Evolutionary conservation across 2,888 invertebrate species (phyloP).

Genomic region (Dascillus cervinus): DNA sequence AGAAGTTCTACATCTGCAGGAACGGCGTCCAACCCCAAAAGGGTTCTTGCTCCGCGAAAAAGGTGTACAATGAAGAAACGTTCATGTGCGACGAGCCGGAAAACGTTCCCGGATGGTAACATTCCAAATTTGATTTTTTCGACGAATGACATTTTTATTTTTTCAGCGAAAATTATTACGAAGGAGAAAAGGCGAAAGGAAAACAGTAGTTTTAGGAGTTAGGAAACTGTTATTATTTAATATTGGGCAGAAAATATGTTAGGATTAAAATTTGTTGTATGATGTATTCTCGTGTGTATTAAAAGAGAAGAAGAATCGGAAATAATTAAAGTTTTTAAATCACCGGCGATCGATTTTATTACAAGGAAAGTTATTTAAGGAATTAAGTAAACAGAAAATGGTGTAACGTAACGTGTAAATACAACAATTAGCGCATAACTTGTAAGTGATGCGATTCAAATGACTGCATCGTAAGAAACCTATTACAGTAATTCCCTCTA

Average conservation of each 20-base stretch:
- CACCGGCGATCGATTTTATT: background rate
- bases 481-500: too few relatives aligned
- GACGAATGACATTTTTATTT: constrained; percentile 8
- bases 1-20: constrained; percentile 75
- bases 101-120: constrained; percentile 71
- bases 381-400: too few relatives aligned
- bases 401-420: too few relatives aligned
- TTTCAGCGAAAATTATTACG: constrained; percentile 35
- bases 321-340: background rate
- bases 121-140: constrained; percentile 7
- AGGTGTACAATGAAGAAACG: constrained; percentile 70
- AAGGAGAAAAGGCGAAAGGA: constrained; percentile 22
- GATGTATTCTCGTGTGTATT: too few relatives aligned
- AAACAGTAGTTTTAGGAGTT: too few relatives aligned
- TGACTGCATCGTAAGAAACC: too few relatives aligned
- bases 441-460: too few relatives aligned
- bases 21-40: constrained; percentile 69
- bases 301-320: background rate
- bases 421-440: too few relatives aligned
- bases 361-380: background rate
- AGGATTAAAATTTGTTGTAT: too few relatives aligned
- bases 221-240: too few relatives aligned
- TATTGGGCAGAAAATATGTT: too few relatives aligned
- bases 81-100: constrained; percentile 71
- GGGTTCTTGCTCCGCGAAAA: constrained; percentile 63